Percentiles rank a stretch among this genome's conserved stretches.
Conservation (phyloP, 2,888 invertebrate genomes). For the Ganaspis brasiliensis region DNA sequence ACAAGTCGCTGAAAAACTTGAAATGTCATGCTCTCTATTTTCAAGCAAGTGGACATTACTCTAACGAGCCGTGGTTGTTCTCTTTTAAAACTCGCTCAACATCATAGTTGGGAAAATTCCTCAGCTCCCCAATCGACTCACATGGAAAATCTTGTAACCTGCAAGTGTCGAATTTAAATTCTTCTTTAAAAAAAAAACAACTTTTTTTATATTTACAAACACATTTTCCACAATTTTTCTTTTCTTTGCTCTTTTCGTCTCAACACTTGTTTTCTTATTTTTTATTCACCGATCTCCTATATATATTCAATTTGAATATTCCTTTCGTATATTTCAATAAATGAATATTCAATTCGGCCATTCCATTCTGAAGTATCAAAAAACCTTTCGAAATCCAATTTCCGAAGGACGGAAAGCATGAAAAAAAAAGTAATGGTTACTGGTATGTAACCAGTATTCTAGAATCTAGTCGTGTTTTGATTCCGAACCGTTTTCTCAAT, state of each 20-base stretch:
- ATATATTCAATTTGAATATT: too few relatives aligned
- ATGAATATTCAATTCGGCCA: background rate
- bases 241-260: background rate
- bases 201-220: too few relatives aligned
- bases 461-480: background rate
- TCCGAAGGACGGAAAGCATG: too few relatives aligned
- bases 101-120: slow-evolving; percentile 1
- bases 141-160: slow-evolving; percentile 1
- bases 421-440: too few relatives aligned
- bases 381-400: too few relatives aligned
- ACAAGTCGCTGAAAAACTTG: background rate
- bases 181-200: background rate
- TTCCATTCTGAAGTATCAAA: background rate
- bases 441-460: too few relatives aligned
- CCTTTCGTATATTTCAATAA: too few relatives aligned
- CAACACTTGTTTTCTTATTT: background rate
- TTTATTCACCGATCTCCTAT: background rate
- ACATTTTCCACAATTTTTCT: too few relatives aligned
- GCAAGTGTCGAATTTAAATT: slow-evolving; percentile 16
- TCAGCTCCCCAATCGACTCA: background rate
- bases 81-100: background rate
- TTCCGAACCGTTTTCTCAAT: background rate
- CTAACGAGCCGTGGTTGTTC: slow-evolving; percentile 5
- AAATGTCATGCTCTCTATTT: slow-evolving; percentile 27
- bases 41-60: slow-evolving; percentile 3